Evolutionary conservation across 1,140 invertebrate genomes (phyloP).

Genomic region (Anadara kagoshimensis): DNA sequence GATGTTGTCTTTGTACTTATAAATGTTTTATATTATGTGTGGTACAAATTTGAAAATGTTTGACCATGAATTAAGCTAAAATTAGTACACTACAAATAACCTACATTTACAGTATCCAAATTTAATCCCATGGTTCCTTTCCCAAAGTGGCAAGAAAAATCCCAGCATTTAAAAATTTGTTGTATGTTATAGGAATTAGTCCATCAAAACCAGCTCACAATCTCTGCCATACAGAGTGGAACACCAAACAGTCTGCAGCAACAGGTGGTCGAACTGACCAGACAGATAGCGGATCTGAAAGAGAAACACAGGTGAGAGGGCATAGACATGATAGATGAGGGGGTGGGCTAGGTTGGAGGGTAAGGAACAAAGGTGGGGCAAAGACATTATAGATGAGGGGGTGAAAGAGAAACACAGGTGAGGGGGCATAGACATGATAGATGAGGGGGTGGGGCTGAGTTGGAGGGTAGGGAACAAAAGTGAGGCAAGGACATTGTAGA

Average conservation of each 20-base stretch:
- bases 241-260: constrained; percentile 32
- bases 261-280: constrained; percentile 53
- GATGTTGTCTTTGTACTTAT: too few relatives aligned
- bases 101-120: too few relatives aligned
- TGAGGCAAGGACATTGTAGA: not conserved
- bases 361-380: too few relatives aligned
- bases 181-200: constrained; percentile 51
- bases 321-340: not conserved
- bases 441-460: not conserved
- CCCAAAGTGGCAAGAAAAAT: too few relatives aligned
- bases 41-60: too few relatives aligned
- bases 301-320: constrained; percentile 55
- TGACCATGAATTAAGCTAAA: too few relatives aligned
- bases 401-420: constrained; percentile 57
- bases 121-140: too few relatives aligned
- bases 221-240: constrained; percentile 54
- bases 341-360: not conserved
- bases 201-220: constrained; percentile 58
- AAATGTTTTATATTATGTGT: too few relatives aligned
- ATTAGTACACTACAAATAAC: too few relatives aligned
- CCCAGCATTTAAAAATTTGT: not conserved
- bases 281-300: constrained; percentile 48
- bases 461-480: not conserved
- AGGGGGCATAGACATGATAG: not conserved
- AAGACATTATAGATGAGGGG: constrained; percentile 20